Percentiles rank a stretch among this genome's conserved stretches.
These are phyloP conservation scores for Hanleya hanleyi DNA, from an alignment of 2,888 invertebrate genomes.

Conservation along the genomic window DNA sequence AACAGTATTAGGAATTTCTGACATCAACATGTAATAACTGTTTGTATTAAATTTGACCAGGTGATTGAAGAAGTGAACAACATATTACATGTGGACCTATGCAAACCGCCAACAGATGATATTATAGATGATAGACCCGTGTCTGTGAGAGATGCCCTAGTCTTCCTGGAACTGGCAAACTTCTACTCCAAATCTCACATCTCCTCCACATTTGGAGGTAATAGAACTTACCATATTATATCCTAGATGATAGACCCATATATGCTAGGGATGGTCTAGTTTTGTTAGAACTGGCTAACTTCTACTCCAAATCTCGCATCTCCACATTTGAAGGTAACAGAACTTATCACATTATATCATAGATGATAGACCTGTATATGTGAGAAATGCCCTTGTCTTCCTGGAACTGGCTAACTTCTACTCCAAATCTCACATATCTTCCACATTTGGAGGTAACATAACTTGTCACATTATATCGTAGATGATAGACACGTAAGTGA, in stretches of 20 bases:
- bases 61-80: conserved; percentile 51
- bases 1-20: background rate
- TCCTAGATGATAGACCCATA: conserved; percentile 65
- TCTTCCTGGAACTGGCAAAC: conserved; percentile 73
- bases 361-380: conserved; percentile 71
- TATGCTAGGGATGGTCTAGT: conserved; percentile 75
- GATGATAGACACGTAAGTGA: too few relatives aligned
- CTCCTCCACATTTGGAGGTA: conserved; percentile 5
- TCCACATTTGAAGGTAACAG: too few relatives aligned
- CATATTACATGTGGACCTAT: conserved; percentile 57
- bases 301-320: conserved; percentile 34
- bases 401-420: conserved; percentile 70
- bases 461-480: too few relatives aligned
- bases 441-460: background rate
- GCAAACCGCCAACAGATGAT: conserved; percentile 58
- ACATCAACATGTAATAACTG: background rate
- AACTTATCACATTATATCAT: too few relatives aligned
- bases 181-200: conserved; percentile 40
- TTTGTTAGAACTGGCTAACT: conserved; percentile 72
- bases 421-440: conserved; percentile 17
- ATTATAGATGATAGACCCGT: conserved; percentile 66
- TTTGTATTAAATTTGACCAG: conserved; percentile 34
- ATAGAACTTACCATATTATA: too few relatives aligned
- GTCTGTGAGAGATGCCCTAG: conserved; percentile 75
- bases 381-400: conserved; percentile 75